phyloP scores from a whole-genome alignment of 2,113 vertebrate genomes.

The Brachionichthys hirsutus region DNA sequence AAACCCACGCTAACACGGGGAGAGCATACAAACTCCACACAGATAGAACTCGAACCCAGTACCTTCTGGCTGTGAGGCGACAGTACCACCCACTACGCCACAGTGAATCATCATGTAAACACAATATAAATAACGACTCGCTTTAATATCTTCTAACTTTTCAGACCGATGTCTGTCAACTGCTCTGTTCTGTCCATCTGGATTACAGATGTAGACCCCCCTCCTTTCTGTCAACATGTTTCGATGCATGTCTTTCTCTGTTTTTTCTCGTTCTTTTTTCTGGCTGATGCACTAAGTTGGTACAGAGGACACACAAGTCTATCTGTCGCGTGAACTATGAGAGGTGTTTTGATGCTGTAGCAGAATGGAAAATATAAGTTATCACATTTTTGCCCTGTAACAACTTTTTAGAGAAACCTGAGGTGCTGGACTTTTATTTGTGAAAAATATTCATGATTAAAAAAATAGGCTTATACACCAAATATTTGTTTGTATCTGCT shows the following conservation, averaged over 20 bases:
- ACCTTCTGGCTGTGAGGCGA: too few relatives aligned
- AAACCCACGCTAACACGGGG: too few relatives aligned
- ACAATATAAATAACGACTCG: too few relatives aligned
- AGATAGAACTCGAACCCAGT: too few relatives aligned
- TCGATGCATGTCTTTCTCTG: background rate
- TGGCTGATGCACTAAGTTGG: slow-evolving; percentile 1
- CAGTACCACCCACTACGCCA: too few relatives aligned
- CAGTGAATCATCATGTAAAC: too few relatives aligned
- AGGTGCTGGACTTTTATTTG: background rate
- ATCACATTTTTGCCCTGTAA: background rate
- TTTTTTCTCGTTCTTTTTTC: background rate
- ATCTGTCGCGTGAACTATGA: slow-evolving; percentile 44
- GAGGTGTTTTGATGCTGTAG: slow-evolving; percentile 17
- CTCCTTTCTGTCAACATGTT: slow-evolving; percentile 8
- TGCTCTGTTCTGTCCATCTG: slow-evolving; percentile 3
- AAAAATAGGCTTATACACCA: slow-evolving; percentile 48
- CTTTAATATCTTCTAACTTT: too few relatives aligned
- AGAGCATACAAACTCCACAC: too few relatives aligned
- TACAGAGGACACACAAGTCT: slow-evolving; percentile 14
- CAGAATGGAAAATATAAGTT: slow-evolving; percentile 17
- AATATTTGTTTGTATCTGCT: slow-evolving; percentile 36
- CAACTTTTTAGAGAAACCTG: background rate
- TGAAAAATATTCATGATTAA: slow-evolving; percentile 1
- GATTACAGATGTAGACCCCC: slow-evolving; percentile 5
- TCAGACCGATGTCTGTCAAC: too few relatives aligned